Percentiles rank a stretch among this genome's conserved stretches.
Evolutionary conservation across 2,113 vertebrate genomes (phyloP).

Genomic region (Rattus norvegicus): DNA sequence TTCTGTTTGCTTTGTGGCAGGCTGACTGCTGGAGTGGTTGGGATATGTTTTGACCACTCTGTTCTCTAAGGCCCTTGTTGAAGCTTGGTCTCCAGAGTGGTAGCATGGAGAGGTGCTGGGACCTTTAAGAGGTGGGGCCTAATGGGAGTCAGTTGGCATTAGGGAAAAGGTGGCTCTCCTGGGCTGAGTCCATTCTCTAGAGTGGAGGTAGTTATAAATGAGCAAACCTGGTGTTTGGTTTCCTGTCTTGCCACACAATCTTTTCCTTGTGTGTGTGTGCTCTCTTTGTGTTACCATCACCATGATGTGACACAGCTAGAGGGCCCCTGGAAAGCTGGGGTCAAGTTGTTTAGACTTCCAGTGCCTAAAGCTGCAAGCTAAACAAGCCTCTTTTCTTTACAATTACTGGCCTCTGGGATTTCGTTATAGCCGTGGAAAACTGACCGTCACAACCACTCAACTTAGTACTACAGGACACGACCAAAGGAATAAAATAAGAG

Average conservation of each 20-base stretch:
- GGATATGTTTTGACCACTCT: no score
- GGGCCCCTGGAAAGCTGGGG: neutral
- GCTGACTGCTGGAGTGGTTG: neutral
- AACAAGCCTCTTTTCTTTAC: neutral
- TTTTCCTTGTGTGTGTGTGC: rapidly evolving
- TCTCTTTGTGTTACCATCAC: neutral
- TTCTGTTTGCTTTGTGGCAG: neutral
- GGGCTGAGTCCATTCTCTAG: neutral
- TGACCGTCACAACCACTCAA: neutral
- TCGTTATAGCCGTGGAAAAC: neutral
- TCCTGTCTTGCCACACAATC: neutral
- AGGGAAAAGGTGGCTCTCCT: neutral
- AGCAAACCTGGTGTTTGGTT: no score
- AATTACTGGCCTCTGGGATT: neutral
- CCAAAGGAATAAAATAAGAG: conserved; percentile 48
- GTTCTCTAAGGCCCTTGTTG: neutral
- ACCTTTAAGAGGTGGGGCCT: neutral
- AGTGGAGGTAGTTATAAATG: neutral
- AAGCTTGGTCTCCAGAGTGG: neutral
- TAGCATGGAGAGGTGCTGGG: neutral
- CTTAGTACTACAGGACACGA: neutral
- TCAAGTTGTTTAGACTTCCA: neutral
- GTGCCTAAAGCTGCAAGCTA: neutral
- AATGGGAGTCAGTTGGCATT: neutral
- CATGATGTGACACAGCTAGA: neutral